Evolutionary conservation across 2,888 invertebrate genomes (phyloP).

Genomic region (Trachelus iudaicus): DNA sequence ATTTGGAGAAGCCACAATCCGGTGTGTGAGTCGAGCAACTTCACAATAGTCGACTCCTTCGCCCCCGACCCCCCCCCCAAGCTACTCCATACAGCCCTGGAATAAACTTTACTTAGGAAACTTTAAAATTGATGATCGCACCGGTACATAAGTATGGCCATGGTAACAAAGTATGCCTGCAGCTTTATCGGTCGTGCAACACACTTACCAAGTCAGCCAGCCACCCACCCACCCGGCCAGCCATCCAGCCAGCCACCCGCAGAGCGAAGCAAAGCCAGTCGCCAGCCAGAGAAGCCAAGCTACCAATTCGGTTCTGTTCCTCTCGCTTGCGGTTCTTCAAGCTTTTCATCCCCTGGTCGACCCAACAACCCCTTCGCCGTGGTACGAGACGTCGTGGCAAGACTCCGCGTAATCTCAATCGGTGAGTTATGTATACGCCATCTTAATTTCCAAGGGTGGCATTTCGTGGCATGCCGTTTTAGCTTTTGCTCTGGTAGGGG

Average conservation of each 20-base stretch:
- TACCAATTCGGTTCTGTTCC: neutral
- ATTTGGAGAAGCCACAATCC: neutral
- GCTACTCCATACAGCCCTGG: conserved; percentile 19
- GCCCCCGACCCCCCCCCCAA: conserved; percentile 11
- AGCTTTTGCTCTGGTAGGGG: too few relatives aligned
- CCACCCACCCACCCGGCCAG: too few relatives aligned
- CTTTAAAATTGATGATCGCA: conserved; percentile 55
- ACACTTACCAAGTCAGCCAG: neutral
- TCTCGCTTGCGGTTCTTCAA: neutral
- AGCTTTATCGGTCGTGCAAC: conserved; percentile 21
- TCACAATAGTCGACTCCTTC: conserved; percentile 44
- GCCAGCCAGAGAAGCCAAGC: neutral
- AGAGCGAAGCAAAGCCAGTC: neutral
- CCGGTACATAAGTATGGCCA: conserved; percentile 40
- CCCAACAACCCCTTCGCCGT: neutral
- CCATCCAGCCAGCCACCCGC: neutral
- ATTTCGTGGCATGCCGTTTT: neutral
- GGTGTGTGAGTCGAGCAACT: conserved; percentile 44
- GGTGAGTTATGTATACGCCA: conserved; percentile 19
- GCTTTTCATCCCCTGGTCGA: neutral
- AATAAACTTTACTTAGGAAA: conserved; percentile 53
- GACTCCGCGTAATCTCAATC: conserved; percentile 17
- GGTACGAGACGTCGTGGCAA: neutral
- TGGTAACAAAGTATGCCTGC: conserved; percentile 27
- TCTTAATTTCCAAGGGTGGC: conserved; percentile 15